Conservation (phyloP, 2,888 invertebrate species). For the Chrysolina haemoptera region DNA sequence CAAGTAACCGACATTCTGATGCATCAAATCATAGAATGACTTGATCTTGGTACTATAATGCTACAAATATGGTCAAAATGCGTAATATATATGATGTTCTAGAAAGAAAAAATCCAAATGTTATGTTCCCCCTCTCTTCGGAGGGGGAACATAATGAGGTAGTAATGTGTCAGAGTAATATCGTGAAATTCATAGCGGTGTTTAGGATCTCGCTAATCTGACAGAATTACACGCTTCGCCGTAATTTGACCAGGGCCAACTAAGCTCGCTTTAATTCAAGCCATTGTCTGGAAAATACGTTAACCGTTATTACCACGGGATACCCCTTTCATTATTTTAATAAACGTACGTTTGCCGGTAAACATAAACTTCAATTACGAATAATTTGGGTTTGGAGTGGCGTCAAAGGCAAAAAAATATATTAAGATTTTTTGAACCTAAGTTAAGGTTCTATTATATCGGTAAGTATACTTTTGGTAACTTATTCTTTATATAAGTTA, state of each 20-base stretch:
- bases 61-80: background rate
- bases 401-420: background rate
- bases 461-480: too few species aligned
- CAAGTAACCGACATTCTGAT: constrained; percentile 12
- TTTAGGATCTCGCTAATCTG: constrained; percentile 69
- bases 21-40: constrained; percentile 9
- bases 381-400: constrained; percentile 45
- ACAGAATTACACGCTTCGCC: constrained; percentile 69
- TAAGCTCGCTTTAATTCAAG: constrained; percentile 67
- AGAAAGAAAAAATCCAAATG: too few species aligned
- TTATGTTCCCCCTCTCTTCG: background rate
- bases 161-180: constrained; percentile 69
- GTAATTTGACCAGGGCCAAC: constrained; percentile 65
- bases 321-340: constrained; percentile 55
- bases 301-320: constrained; percentile 51
- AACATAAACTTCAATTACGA: constrained; percentile 51
- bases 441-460: too few species aligned
- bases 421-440: too few species aligned
- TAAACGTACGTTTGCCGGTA: constrained; percentile 41
- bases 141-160: constrained; percentile 66
- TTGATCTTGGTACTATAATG: constrained; percentile 10
- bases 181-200: constrained; percentile 67
- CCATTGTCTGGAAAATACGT: constrained; percentile 67
- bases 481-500: constrained; percentile 15
- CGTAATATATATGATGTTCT: background rate